phyloP scores from a whole-genome alignment of 2,797 vertebrate species.

The Danionella dracula region DNA sequence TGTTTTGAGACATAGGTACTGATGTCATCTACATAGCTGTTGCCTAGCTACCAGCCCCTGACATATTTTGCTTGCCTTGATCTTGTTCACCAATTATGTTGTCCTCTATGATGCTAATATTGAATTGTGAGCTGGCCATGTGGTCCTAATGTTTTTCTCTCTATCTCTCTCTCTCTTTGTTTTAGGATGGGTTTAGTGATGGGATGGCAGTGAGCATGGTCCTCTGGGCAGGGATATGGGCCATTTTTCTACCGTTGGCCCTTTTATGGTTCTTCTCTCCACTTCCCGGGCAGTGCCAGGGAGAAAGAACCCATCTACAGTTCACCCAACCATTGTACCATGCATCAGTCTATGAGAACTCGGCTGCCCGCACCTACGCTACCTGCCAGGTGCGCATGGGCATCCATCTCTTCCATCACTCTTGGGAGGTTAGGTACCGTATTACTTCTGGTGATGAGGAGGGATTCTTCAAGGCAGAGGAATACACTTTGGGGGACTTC shows the following conservation, averaged over 20 bases:
- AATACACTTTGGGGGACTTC: conserved; percentile 91
- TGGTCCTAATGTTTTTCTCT: conserved; percentile 12
- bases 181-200: conserved; percentile 82
- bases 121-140: too few relatives aligned
- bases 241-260: conserved; percentile 68
- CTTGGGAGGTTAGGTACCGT: conserved; percentile 93
- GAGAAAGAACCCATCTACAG: conserved; percentile 69
- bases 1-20: conserved; percentile 49
- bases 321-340: conserved; percentile 90
- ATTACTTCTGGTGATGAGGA: conserved; percentile 95
- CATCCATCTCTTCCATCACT: conserved; percentile 78
- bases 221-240: conserved; percentile 77
- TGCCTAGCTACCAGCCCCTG: conserved; percentile 39
- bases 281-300: conserved; percentile 64
- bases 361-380: conserved; percentile 91
- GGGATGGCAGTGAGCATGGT: conserved; percentile 90
- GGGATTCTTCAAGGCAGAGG: conserved; percentile 96
- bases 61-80: neutral
- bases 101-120: conserved; percentile 2
- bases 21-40: conserved; percentile 57
- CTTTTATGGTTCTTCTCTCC: conserved; percentile 74
- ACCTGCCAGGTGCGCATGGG: conserved; percentile 93
- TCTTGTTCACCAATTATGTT: conserved; percentile 10
- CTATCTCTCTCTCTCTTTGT: conserved; percentile 15
- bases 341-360: conserved; percentile 91